These are phyloP conservation scores for Lasioglossum pauxillum DNA, from an alignment of 2,888 invertebrate genomes.

Conservation along the genomic window DNA sequence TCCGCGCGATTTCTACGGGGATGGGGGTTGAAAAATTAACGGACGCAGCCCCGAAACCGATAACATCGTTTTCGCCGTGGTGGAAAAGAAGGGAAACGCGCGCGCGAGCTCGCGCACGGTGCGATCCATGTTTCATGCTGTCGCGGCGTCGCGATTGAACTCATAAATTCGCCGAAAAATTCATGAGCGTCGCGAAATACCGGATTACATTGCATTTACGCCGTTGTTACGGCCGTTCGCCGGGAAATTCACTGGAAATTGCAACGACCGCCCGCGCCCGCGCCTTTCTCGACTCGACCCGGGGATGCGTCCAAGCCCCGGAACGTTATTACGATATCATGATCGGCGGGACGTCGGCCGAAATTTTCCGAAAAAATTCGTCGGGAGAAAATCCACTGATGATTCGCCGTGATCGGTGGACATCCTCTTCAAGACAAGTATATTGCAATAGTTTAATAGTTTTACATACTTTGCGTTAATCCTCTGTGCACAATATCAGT, in stretches of 20 bases:
- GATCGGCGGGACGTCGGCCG: background rate
- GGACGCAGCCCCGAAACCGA: constrained; percentile 4
- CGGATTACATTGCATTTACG: constrained; percentile 18
- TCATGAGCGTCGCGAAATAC: constrained; percentile 21
- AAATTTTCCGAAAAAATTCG: background rate
- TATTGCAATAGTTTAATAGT: no score
- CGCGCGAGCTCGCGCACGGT: background rate
- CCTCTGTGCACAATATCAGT: background rate
- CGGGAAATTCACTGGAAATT: constrained; percentile 19
- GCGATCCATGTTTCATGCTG: background rate
- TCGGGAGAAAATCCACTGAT: background rate
- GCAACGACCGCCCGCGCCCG: constrained; percentile 2
- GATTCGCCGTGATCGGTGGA: background rate
- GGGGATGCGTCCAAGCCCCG: background rate
- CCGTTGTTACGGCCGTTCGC: background rate
- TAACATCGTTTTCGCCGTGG: constrained; percentile 4
- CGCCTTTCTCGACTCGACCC: background rate
- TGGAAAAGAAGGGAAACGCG: constrained; percentile 2
- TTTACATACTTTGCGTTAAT: no score
- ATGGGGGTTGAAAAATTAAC: constrained; percentile 6
- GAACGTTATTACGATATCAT: constrained; percentile 10
- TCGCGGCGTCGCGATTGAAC: constrained; percentile 7
- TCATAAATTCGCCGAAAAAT: constrained; percentile 36
- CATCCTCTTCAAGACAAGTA: no score
- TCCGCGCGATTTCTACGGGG: constrained; percentile 6